Conservation (phyloP, 2,113 vertebrate genomes). For the Perca flavescens region DNA sequence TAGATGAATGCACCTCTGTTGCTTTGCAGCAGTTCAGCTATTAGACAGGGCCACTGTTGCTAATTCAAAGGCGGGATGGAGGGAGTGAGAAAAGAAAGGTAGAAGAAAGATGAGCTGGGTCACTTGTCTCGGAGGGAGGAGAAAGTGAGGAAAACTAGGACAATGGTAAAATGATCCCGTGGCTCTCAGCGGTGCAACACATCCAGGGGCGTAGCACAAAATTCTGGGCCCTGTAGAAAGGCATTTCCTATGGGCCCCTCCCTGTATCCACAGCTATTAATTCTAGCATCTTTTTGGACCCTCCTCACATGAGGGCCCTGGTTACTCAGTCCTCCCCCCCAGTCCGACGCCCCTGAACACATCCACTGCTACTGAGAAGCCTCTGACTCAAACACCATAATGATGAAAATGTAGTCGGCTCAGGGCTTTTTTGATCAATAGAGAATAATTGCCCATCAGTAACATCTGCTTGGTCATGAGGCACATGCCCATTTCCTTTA, state of each 20-base stretch:
- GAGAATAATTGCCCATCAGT: conserved; percentile 59
- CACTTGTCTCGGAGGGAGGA: conserved; percentile 72
- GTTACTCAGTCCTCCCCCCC: too few relatives aligned
- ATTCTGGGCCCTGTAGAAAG: too few relatives aligned
- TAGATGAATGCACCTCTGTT: conserved; percentile 14
- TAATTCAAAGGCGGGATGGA: conserved; percentile 37
- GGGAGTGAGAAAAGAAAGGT: conserved; percentile 5
- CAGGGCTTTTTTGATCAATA: conserved; percentile 49
- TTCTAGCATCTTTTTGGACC: too few relatives aligned
- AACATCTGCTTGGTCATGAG: conserved; percentile 47
- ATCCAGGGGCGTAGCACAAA: not conserved
- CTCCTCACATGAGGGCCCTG: too few relatives aligned
- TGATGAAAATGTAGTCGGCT: conserved; percentile 35
- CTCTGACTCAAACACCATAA: conserved; percentile 12
- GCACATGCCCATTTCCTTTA: conserved; percentile 49
- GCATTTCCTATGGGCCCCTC: too few relatives aligned
- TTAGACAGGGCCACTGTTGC: conserved; percentile 27
- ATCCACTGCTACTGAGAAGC: conserved; percentile 20
- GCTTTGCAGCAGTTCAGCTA: conserved; percentile 21
- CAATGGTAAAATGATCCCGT: conserved; percentile 81
- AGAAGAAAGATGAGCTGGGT: conserved; percentile 73
- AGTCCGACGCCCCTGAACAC: not conserved
- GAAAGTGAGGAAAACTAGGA: conserved; percentile 77
- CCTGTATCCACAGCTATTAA: too few relatives aligned
- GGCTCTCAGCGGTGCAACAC: conserved; percentile 44